phyloP scores from a whole-genome alignment of 1,140 invertebrate species.

The Lethrus apterus region DNA sequence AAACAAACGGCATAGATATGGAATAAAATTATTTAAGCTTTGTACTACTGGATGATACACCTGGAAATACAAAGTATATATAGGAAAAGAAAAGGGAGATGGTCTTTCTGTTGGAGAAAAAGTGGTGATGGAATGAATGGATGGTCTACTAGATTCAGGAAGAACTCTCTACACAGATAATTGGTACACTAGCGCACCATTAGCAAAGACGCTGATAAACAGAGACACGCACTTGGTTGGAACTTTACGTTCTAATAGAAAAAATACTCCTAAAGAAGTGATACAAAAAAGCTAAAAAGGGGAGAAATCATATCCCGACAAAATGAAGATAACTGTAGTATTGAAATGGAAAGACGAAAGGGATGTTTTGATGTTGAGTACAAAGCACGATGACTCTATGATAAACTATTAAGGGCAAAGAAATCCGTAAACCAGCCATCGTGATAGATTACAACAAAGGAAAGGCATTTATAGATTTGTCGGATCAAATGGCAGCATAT shows the following conservation, averaged over 20 bases:
- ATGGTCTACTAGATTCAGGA: slow-evolving; percentile 28
- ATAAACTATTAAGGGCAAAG: no score
- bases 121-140: slow-evolving; percentile 2
- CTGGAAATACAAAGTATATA: slow-evolving; percentile 24
- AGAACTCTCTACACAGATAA: slow-evolving; percentile 36
- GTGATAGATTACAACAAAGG: slow-evolving; percentile 37
- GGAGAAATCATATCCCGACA: slow-evolving; percentile 34
- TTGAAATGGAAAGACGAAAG: slow-evolving; percentile 42
- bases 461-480: slow-evolving; percentile 35
- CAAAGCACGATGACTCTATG: slow-evolving; percentile 28
- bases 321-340: slow-evolving; percentile 39
- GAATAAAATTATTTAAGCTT: slow-evolving; percentile 29
- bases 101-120: slow-evolving; percentile 7
- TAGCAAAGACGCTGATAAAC: slow-evolving; percentile 34
- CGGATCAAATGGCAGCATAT: slow-evolving; percentile 36
- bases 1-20: slow-evolving; percentile 28
- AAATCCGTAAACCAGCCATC: slow-evolving; percentile 31
- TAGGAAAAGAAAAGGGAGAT: slow-evolving; percentile 14
- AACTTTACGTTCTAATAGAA: slow-evolving; percentile 40
- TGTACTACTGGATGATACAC: slow-evolving; percentile 28
- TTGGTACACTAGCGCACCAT: slow-evolving; percentile 37
- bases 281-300: slow-evolving; percentile 37
- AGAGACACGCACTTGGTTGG: slow-evolving; percentile 43
- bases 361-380: slow-evolving; percentile 38
- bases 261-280: slow-evolving; percentile 36